Percentiles rank a stretch among this genome's conserved stretches.
Evolutionary conservation across 2,797 vertebrate genomes (phyloP).

Genomic region (Chanos chanos): DNA sequence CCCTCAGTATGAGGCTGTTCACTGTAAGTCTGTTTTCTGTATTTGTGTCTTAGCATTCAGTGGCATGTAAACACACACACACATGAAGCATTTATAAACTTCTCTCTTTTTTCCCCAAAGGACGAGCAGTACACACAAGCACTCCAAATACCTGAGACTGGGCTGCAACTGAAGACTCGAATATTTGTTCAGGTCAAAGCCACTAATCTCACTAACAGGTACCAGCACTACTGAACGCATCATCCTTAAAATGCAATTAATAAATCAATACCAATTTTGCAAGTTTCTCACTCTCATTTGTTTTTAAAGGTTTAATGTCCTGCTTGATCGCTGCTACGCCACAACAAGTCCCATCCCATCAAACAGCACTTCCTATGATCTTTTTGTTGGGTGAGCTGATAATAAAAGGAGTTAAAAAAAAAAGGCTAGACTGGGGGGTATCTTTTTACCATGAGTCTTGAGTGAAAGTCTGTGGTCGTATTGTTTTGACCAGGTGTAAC

Average conservation of each 20-base stretch:
- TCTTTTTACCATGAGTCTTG: too few species aligned
- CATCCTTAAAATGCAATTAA: too few species aligned
- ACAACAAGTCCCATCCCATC: constrained; percentile 50
- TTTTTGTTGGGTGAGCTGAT: constrained; percentile 69
- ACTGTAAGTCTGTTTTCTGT: constrained; percentile 49
- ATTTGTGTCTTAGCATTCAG: not conserved
- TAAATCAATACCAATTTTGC: too few species aligned
- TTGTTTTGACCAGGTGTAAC: constrained; percentile 67
- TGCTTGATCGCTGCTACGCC: constrained; percentile 68
- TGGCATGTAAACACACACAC: not conserved
- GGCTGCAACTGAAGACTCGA: constrained; percentile 67
- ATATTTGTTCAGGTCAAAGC: constrained; percentile 70
- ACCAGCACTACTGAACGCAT: too few species aligned
- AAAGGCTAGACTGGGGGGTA: not conserved
- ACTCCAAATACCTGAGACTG: constrained; percentile 56
- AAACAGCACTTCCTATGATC: constrained; percentile 53
- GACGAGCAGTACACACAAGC: not conserved
- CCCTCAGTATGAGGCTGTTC: constrained; percentile 63
- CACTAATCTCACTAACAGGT: constrained; percentile 68
- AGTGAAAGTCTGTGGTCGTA: too few species aligned
- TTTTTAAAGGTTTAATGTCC: constrained; percentile 62
- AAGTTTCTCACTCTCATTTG: not conserved
- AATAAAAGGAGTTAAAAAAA: not conserved
- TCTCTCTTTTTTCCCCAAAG: constrained; percentile 37
- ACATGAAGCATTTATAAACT: too few species aligned